A percentile compares a stretch with the other conserved stretches of the same genome.
These are phyloP conservation scores for Timema cristinae DNA, from an alignment of 2,888 invertebrate genomes.

Conservation along the genomic window DNA sequence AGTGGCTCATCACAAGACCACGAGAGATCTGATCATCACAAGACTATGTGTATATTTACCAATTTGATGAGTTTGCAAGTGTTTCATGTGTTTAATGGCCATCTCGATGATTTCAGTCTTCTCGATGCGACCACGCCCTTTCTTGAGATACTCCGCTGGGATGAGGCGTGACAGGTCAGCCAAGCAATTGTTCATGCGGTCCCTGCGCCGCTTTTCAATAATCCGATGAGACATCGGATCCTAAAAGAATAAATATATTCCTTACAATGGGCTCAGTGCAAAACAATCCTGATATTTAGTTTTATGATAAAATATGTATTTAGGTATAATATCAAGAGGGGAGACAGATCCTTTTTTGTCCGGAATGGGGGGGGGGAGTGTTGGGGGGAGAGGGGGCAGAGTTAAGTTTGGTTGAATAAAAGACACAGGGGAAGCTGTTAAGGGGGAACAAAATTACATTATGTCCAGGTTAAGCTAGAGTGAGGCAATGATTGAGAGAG, in stretches of 20 bases:
- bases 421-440: no score
- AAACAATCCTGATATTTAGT: no score
- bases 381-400: no score
- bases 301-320: no score
- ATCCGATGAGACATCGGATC: constrained; percentile 97
- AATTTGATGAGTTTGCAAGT: constrained; percentile 57
- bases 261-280: no score
- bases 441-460: no score
- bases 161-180: constrained; percentile 91
- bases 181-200: constrained; percentile 96
- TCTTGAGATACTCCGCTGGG: constrained; percentile 88
- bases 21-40: neutral
- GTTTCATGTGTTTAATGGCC: constrained; percentile 92
- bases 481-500: no score
- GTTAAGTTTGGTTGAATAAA: no score
- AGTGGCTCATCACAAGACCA: neutral
- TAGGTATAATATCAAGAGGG: no score
- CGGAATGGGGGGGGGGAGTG: no score
- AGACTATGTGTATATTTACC: neutral
- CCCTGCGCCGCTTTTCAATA: constrained; percentile 90
- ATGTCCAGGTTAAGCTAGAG: no score
- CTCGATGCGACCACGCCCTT: constrained; percentile 92
- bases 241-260: constrained; percentile 51
- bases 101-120: constrained; percentile 98
- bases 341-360: no score